Conservation (phyloP, 2,888 invertebrate species). For the Polyommatus icarus region DNA sequence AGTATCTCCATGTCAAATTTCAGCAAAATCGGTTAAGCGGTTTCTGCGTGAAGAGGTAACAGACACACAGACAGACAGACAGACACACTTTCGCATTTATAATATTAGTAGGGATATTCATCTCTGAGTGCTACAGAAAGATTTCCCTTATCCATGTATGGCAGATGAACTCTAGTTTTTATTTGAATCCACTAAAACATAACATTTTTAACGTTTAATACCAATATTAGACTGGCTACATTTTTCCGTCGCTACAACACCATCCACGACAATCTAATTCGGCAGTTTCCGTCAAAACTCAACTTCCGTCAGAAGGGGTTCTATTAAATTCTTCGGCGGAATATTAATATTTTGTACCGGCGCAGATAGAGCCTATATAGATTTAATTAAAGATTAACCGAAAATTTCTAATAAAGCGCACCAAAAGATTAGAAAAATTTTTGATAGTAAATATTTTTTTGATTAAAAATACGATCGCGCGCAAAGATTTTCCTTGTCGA, state of each 20-base stretch:
- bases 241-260: not conserved
- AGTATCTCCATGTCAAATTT: no score
- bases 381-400: constrained; percentile 23
- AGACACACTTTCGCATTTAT: no score
- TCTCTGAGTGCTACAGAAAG: no score
- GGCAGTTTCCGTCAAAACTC: constrained; percentile 4
- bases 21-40: no score
- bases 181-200: no score
- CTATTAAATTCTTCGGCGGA: constrained; percentile 25
- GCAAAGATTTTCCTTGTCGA: not conserved
- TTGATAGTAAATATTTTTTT: not conserved
- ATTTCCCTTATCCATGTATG: no score
- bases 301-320: constrained; percentile 5
- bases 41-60: no score
- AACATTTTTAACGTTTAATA: no score
- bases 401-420: constrained; percentile 25
- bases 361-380: not conserved
- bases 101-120: no score
- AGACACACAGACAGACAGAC: no score
- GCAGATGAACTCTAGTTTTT: no score
- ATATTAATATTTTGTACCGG: constrained; percentile 15
- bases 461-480: not conserved
- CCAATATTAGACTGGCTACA: no score
- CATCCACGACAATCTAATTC: not conserved
- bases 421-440: not conserved